Evolutionary conservation across 2,113 vertebrate species (phyloP).

Genomic region (Syngnathus scovelli): DNA sequence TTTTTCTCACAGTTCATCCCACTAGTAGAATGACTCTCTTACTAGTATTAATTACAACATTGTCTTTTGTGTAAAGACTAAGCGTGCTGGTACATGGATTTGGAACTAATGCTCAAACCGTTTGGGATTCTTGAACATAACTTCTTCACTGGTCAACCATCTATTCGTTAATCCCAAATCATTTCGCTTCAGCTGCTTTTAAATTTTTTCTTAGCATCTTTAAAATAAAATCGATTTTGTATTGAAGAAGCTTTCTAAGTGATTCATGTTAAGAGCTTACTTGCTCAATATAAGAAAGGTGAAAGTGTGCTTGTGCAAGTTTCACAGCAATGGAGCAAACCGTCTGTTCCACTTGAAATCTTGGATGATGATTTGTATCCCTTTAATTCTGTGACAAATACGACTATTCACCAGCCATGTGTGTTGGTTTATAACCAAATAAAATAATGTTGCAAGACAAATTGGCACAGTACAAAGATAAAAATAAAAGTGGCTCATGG

Average conservation of each 20-base stretch:
- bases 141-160: not conserved
- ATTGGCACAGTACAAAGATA: slow-evolving; percentile 1
- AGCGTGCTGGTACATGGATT: not conserved
- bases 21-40: too few species aligned
- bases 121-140: not conserved
- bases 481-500: not conserved
- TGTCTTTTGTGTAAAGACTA: not conserved
- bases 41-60: too few species aligned
- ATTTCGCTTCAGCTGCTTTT: not conserved
- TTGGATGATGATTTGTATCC: not conserved
- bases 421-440: not conserved
- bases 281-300: too few species aligned
- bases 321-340: too few species aligned
- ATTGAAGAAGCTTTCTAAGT: not conserved
- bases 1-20: too few species aligned
- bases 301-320: too few species aligned
- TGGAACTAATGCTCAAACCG: too few species aligned
- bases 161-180: not conserved
- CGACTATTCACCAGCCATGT: not conserved
- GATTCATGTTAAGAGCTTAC: not conserved
- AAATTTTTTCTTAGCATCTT: not conserved
- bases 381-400: not conserved
- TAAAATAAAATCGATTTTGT: not conserved
- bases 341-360: not conserved
- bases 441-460: not conserved